phyloP scores from a whole-genome alignment of 2,888 invertebrate genomes.

The Ormyrus labotus region DNA sequence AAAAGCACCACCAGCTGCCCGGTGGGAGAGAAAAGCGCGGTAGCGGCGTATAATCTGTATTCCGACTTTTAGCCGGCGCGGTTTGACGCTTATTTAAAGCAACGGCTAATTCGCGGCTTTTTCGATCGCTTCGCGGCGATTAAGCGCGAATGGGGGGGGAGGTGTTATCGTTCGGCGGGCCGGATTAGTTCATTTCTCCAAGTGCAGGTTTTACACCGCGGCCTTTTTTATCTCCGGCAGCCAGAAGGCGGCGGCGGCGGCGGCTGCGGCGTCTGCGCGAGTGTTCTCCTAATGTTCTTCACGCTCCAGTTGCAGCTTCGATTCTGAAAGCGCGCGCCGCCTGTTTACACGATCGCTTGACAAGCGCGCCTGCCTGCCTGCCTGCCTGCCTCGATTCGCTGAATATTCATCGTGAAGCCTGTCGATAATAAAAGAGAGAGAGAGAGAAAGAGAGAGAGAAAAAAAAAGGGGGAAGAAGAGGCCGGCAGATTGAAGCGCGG shows the following conservation, averaged over 20 bases:
- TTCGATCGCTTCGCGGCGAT: conserved; percentile 21
- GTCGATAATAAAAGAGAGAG: neutral
- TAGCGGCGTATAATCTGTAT: conserved; percentile 27
- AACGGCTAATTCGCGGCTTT: conserved; percentile 15
- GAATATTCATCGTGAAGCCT: conserved; percentile 32
- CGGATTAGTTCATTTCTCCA: neutral
- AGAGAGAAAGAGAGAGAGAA: conserved; percentile 1
- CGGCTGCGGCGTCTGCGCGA: no score
- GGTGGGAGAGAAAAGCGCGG: neutral
- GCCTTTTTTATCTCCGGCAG: conserved; percentile 1
- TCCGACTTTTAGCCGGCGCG: conserved; percentile 1
- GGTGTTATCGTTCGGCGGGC: neutral
- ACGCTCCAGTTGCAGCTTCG: conserved; percentile 43
- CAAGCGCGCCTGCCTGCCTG: conserved; percentile 1
- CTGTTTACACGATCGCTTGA: conserved; percentile 49
- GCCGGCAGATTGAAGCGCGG: neutral
- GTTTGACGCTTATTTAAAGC: conserved; percentile 26
- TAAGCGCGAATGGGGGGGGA: conserved; percentile 18
- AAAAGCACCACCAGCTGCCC: conserved; percentile 3
- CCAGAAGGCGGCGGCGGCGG: no score
- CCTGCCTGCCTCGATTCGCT: neutral
- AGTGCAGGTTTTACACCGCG: neutral
- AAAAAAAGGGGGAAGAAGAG: neutral
- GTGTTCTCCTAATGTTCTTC: conserved; percentile 47
- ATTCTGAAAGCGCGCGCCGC: neutral